phyloP scores from a whole-genome alignment of 2,888 invertebrate species.

The Heliconius ismenius region DNA sequence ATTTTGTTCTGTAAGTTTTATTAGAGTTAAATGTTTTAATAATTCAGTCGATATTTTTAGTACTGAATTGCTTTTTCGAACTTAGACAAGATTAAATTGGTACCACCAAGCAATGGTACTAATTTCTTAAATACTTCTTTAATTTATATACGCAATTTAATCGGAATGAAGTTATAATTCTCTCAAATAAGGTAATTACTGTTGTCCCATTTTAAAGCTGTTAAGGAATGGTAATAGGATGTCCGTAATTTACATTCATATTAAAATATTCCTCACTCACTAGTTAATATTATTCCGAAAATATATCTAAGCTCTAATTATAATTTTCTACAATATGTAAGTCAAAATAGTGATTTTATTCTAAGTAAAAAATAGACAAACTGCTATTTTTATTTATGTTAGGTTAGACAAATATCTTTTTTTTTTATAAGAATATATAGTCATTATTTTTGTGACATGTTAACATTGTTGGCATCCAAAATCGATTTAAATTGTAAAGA shows the following conservation, averaged over 20 bases:
- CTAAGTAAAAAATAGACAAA: neutral
- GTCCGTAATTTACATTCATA: neutral
- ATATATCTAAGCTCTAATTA: neutral
- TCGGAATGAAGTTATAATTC: neutral
- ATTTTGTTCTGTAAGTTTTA: neutral
- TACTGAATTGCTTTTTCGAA: neutral
- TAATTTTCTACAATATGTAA: neutral
- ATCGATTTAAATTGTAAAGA: constrained; percentile 40
- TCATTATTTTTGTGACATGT: constrained; percentile 36
- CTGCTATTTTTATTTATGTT: constrained; percentile 14
- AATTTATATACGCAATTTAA: neutral
- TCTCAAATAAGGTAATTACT: neutral
- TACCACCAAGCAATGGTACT: constrained; percentile 10
- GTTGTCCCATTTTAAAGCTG: neutral
- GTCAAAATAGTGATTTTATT: neutral
- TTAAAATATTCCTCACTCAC: neutral
- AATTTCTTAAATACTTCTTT: constrained; percentile 23
- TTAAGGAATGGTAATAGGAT: neutral
- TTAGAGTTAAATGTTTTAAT: neutral
- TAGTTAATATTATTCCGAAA: neutral
- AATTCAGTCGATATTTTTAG: neutral
- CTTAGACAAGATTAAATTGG: constrained; percentile 20
- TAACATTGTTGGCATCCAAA: constrained; percentile 46
- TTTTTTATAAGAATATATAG: constrained; percentile 30
- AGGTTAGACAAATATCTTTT: constrained; percentile 40